Conservation (phyloP, 2,888 invertebrate genomes). For the Hemistola chrysoprasaria region DNA sequence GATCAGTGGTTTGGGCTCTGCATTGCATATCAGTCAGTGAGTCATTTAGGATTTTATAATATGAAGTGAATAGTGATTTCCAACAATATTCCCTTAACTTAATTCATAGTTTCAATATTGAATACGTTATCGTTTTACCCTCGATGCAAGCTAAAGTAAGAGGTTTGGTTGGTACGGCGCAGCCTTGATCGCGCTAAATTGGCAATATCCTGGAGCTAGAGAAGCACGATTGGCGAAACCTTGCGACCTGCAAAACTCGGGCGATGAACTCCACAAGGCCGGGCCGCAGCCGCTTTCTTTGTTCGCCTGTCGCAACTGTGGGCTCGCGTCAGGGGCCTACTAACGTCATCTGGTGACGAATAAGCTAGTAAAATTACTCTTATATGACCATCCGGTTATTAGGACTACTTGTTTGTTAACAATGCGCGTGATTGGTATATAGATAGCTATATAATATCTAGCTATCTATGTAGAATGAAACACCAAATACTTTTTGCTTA, state of each 20-base stretch:
- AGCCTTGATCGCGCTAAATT: slow-evolving; percentile 79
- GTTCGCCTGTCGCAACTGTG: slow-evolving; percentile 73
- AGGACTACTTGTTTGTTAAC: no score
- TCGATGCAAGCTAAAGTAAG: slow-evolving; percentile 65
- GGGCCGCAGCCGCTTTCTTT: slow-evolving; percentile 76
- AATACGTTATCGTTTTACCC: slow-evolving; percentile 43
- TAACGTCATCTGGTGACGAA: neutral
- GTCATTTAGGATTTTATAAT: no score
- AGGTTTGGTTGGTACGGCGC: slow-evolving; percentile 56
- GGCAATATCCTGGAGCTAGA: slow-evolving; percentile 81
- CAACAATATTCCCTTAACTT: no score
- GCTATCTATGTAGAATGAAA: no score
- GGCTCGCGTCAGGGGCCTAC: slow-evolving; percentile 44
- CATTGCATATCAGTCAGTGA: no score
- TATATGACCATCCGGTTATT: no score
- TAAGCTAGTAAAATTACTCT: no score
- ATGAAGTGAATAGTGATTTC: slow-evolving; percentile 36
- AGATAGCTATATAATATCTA: no score
- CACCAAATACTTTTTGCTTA: no score
- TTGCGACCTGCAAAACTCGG: slow-evolving; percentile 81
- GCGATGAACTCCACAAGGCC: slow-evolving; percentile 79
- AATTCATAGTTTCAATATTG: no score
- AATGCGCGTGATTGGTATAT: no score
- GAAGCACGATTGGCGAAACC: slow-evolving; percentile 81
- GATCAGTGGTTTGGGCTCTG: no score